Conservation (phyloP, 2,888 invertebrate species). For the Chrysolina haemoptera region DNA sequence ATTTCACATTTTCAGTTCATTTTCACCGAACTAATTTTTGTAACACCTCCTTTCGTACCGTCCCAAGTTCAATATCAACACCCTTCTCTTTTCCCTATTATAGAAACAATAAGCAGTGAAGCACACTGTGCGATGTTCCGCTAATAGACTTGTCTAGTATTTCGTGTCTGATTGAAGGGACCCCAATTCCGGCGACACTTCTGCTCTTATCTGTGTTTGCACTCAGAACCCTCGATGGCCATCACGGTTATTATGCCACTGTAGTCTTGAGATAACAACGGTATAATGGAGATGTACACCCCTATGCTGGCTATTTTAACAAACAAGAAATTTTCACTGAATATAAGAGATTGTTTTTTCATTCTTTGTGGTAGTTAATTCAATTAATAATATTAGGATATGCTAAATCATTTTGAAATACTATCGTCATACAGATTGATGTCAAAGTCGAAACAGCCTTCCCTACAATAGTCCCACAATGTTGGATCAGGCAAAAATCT, state of each 20-base stretch:
- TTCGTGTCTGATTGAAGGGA: slow-evolving; percentile 55
- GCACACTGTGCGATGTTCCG: slow-evolving; percentile 50
- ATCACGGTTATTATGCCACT: slow-evolving; percentile 59
- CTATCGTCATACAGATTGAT: no score
- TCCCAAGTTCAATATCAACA: no score
- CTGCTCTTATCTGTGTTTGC: slow-evolving; percentile 60
- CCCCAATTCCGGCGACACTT: slow-evolving; percentile 44
- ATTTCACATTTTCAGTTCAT: no score
- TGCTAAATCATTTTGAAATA: no score
- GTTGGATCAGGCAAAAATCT: no score
- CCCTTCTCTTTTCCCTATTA: not conserved
- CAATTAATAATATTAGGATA: no score
- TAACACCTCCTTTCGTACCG: no score
- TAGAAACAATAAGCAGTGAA: slow-evolving; percentile 55
- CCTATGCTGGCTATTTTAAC: slow-evolving; percentile 29
- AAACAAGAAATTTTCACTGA: slow-evolving; percentile 9
- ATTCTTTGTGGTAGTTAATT: no score
- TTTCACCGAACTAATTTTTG: no score
- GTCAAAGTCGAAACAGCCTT: no score
- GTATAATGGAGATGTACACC: slow-evolving; percentile 53
- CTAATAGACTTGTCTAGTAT: slow-evolving; percentile 64
- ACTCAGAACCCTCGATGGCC: slow-evolving; percentile 59
- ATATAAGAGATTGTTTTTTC: not conserved
- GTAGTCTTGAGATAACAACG: slow-evolving; percentile 64
- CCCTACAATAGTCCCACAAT: no score